These are phyloP conservation scores for Hemicentrotus pulcherrimus DNA, from an alignment of 35 echinoderm and acorn worm genomes.

Conservation along the genomic window DNA sequence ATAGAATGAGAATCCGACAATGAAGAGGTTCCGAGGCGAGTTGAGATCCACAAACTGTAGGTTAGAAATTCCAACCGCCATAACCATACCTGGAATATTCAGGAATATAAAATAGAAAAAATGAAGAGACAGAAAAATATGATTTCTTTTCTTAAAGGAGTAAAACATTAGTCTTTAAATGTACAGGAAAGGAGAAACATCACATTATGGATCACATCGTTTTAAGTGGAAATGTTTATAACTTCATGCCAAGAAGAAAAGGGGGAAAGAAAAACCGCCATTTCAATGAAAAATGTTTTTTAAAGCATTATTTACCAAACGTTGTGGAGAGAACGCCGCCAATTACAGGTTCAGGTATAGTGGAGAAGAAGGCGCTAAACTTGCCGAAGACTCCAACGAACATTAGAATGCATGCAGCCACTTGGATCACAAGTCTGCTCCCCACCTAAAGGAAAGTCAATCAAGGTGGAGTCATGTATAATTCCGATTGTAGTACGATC, in stretches of 20 bases:
- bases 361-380: constrained; percentile 82
- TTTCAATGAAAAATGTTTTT: no score
- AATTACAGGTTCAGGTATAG: constrained; percentile 80
- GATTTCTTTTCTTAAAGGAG: neutral
- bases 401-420: constrained; percentile 64
- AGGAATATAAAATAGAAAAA: neutral
- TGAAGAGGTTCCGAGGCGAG: constrained; percentile 88
- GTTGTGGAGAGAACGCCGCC: constrained; percentile 83
- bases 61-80: constrained; percentile 91
- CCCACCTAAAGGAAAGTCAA: constrained; percentile 68
- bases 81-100: constrained; percentile 78
- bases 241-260: no score
- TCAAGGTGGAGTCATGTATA: neutral
- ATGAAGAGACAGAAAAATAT: neutral
- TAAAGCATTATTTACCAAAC: constrained; percentile 66
- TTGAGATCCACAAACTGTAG: constrained; percentile 91
- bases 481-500: no score
- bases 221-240: no score
- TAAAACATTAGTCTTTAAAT: no score
- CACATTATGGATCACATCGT: no score
- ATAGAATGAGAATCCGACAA: constrained; percentile 78
- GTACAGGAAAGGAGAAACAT: no score
- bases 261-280: no score
- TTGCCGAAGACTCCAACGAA: constrained; percentile 76
- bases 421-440: constrained; percentile 78